These are phyloP conservation scores for Frankliniella intonsa DNA, from an alignment of 2,888 invertebrate genomes.

Conservation along the genomic window DNA sequence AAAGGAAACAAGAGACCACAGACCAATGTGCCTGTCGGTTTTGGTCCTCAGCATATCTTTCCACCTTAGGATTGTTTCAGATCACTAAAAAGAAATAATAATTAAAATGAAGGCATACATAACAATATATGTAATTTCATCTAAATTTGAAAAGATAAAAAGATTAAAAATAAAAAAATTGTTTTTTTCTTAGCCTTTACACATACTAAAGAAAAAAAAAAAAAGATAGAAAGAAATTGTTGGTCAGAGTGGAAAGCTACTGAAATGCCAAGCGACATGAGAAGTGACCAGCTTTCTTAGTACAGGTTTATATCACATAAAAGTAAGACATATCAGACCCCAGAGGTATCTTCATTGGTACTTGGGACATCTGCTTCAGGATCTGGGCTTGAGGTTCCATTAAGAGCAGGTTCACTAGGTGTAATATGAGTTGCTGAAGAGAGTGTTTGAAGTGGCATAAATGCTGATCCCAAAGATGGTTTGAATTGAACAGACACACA, in stretches of 20 bases:
- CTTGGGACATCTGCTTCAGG: neutral
- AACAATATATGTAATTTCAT: neutral
- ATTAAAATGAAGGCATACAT: neutral
- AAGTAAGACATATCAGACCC: neutral
- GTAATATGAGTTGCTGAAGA: slow-evolving; percentile 8
- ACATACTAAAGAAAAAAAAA: neutral
- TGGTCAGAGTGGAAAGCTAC: neutral
- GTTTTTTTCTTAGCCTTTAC: neutral
- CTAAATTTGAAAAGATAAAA: neutral
- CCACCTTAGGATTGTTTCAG: neutral
- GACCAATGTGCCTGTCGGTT: neutral
- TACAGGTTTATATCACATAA: slow-evolving; percentile 9
- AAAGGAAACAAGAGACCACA: neutral
- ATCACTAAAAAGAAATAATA: neutral
- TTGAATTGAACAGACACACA: slow-evolving; percentile 69
- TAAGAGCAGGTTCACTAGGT: neutral
- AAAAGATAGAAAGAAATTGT: neutral
- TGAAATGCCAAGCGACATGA: neutral
- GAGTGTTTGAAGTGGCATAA: slow-evolving; percentile 57
- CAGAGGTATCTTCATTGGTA: neutral
- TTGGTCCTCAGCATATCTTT: slow-evolving; percentile 10
- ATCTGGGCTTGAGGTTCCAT: slow-evolving; percentile 5
- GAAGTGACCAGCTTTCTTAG: neutral
- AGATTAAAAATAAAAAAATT: neutral
- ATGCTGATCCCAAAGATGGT: slow-evolving; percentile 75